phyloP scores from a whole-genome alignment of 1,140 invertebrate species.

The Lamellibrachia luymesi region DNA sequence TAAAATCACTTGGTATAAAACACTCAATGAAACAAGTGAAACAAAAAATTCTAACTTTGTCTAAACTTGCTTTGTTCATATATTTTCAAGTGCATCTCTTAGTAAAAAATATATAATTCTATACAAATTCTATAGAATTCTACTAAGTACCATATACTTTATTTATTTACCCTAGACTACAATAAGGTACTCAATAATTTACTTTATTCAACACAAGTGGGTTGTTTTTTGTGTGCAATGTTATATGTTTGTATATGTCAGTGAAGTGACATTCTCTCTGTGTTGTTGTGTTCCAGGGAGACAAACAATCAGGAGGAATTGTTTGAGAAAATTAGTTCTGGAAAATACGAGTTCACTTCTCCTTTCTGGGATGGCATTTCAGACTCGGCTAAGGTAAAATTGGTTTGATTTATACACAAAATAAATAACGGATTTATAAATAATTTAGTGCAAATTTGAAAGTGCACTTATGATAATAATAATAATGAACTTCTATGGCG shows the following conservation, averaged over 20 bases:
- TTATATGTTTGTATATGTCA: no score
- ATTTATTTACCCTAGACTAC: no score
- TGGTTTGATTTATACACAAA: not conserved
- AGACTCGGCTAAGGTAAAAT: slow-evolving; percentile 64
- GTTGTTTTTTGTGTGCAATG: not conserved
- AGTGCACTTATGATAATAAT: not conserved
- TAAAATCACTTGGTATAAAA: no score
- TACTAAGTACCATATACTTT: no score
- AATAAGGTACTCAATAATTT: not conserved
- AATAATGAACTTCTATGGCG: no score
- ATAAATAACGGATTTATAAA: not conserved
- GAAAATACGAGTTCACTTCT: slow-evolving; percentile 86
- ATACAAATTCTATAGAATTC: no score
- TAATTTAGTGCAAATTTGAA: no score
- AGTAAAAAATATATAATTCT: no score
- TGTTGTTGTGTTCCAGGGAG: slow-evolving; percentile 32
- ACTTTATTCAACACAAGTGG: not conserved
- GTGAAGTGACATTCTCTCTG: not conserved
- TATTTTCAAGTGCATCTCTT: no score
- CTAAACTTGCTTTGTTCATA: no score
- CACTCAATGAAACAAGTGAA: no score
- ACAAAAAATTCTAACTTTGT: no score
- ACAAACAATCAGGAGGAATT: slow-evolving; percentile 76
- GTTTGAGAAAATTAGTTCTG: slow-evolving; percentile 89
- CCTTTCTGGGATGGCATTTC: slow-evolving; percentile 92